These are phyloP conservation scores for Tachysurus fulvidraco DNA, from an alignment of 2,113 vertebrate genomes.

Conservation along the genomic window DNA sequence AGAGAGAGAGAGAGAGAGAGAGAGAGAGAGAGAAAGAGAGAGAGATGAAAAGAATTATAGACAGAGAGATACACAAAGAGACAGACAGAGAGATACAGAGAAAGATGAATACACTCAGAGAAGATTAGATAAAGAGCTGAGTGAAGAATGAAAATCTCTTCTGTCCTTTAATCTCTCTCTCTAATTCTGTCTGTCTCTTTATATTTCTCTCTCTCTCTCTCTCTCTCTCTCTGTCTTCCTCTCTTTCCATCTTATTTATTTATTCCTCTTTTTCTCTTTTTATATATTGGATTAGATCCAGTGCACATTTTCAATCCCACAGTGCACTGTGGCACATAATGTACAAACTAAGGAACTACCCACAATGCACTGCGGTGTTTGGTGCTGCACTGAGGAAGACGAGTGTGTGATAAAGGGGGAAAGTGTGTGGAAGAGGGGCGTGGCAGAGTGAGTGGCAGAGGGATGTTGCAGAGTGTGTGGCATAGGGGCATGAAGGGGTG, in stretches of 20 bases:
- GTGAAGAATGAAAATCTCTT: neutral
- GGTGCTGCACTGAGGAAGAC: neutral
- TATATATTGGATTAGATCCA: neutral
- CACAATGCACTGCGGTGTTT: neutral
- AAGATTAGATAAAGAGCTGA: neutral
- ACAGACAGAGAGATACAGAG: neutral
- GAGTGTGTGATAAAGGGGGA: neutral
- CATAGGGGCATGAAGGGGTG: too few species aligned
- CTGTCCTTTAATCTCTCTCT: neutral
- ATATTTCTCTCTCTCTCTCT: neutral
- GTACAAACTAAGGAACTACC: neutral
- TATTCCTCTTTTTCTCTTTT: neutral
- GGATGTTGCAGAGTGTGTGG: too few species aligned
- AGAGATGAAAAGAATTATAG: neutral
- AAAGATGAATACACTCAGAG: neutral
- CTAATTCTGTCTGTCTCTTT: neutral
- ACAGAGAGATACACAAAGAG: neutral
- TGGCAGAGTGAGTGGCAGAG: too few species aligned
- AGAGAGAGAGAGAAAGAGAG: fast-evolving
- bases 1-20: fast-evolving
- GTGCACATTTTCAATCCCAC: neutral
- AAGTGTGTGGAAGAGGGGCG: too few species aligned
- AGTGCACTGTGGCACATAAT: neutral
- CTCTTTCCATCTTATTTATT: neutral
- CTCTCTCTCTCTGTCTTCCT: neutral